phyloP scores from a whole-genome alignment of 2,797 vertebrate species.

The Hoplostethus mediterraneus region DNA sequence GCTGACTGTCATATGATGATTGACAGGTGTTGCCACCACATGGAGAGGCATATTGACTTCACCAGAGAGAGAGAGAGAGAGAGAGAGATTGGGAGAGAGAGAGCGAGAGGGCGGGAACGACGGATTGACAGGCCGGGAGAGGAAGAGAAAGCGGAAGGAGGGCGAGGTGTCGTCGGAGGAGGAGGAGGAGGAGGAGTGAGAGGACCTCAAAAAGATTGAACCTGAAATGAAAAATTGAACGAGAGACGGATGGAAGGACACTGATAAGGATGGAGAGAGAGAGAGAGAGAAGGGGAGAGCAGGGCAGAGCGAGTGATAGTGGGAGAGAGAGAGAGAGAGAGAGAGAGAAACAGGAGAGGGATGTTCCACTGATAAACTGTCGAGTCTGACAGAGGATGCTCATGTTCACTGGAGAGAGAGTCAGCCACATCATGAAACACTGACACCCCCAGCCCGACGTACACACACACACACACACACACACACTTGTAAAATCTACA shows the following conservation, averaged over 20 bases:
- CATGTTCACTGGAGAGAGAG: conserved; percentile 78
- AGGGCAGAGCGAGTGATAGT: conserved; percentile 52
- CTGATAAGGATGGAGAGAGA: conserved; percentile 75
- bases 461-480: conserved; percentile 25
- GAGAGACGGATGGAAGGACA: conserved; percentile 73
- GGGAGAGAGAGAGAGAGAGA: conserved; percentile 10
- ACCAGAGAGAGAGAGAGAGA: conserved; percentile 26
- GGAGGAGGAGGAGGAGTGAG: conserved; percentile 54
- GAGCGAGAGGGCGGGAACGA: conserved; percentile 14
- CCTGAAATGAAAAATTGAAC: conserved; percentile 84
- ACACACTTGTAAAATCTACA: conserved; percentile 30
- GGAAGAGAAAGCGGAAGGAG: conserved; percentile 50
- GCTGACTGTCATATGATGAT: conserved; percentile 60
- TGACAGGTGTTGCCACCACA: conserved; percentile 65
- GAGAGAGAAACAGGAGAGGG: conserved; percentile 48
- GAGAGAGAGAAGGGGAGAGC: conserved; percentile 65
- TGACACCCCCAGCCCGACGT: conserved; percentile 46
- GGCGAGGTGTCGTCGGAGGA: conserved; percentile 56
- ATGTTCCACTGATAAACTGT: conserved; percentile 79
- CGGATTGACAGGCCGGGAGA: conserved; percentile 64
- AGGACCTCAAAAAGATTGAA: conserved; percentile 77
- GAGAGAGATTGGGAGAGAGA: conserved; percentile 15
- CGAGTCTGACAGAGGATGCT: conserved; percentile 75
- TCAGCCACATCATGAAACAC: conserved; percentile 58
- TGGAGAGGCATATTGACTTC: conserved; percentile 73